Evolutionary conservation across 1,140 invertebrate species (phyloP).

Genomic region (Paramacrobiotus metropolitanus): DNA sequence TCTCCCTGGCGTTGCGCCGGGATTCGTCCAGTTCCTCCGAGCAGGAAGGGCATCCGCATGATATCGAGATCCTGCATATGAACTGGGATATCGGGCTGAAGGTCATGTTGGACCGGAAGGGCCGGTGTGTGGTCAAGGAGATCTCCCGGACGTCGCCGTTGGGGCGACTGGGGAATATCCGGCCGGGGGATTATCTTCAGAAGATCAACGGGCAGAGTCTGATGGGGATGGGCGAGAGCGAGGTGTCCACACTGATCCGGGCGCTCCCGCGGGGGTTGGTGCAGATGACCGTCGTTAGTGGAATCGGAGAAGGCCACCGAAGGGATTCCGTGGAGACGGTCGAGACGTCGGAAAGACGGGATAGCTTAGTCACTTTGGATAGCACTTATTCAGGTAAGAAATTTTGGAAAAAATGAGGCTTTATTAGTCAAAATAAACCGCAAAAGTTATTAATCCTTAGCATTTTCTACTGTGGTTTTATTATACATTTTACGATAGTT

Average conservation of each 20-base stretch:
- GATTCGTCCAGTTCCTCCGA: neutral
- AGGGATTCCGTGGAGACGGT: too few relatives aligned
- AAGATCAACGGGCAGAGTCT: neutral
- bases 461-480: too few relatives aligned
- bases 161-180: neutral
- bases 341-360: too few relatives aligned
- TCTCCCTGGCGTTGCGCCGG: too few relatives aligned
- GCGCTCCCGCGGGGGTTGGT: neutral
- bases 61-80: neutral
- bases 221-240: neutral
- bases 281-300: neutral
- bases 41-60: neutral
- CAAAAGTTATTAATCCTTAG: too few relatives aligned
- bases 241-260: neutral
- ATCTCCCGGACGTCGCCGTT: neutral
- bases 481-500: too few relatives aligned
- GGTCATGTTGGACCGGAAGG: neutral
- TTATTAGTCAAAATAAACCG: too few relatives aligned
- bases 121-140: neutral
- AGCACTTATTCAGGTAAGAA: too few relatives aligned
- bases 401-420: too few relatives aligned
- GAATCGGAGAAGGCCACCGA: too few relatives aligned
- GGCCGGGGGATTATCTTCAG: neutral
- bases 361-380: too few relatives aligned
- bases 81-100: neutral